Evolutionary conservation across 2,888 invertebrate species (phyloP).

Genomic region (Lottia gigantea): DNA sequence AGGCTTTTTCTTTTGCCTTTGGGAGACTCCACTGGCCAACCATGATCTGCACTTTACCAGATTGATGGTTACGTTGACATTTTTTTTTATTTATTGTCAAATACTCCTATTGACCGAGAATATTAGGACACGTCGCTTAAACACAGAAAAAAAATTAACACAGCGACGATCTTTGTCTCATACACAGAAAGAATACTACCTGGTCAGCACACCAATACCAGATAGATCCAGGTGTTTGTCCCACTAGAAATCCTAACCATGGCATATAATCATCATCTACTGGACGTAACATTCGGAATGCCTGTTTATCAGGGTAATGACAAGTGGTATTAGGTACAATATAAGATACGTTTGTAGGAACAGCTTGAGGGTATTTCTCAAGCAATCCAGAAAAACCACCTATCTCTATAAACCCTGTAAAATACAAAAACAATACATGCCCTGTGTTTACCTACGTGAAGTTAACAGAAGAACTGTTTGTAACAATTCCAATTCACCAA

Average conservation of each 20-base stretch:
- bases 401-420: constrained; percentile 67
- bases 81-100: too few species aligned
- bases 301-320: constrained; percentile 63
- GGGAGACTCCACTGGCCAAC: too few species aligned
- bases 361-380: constrained; percentile 67
- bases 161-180: too few species aligned
- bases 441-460: too few species aligned
- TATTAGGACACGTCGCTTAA: too few species aligned
- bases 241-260: constrained; percentile 71
- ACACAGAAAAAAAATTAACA: too few species aligned
- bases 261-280: constrained; percentile 70
- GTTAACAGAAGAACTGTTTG: too few species aligned
- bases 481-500: too few species aligned
- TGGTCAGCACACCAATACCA: constrained; percentile 71
- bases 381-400: constrained; percentile 68
- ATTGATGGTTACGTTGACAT: too few species aligned
- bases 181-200: constrained; percentile 40
- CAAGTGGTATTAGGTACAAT: constrained; percentile 58
- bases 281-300: constrained; percentile 69
- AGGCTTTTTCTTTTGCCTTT: too few species aligned
- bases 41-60: too few species aligned
- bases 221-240: constrained; percentile 71
- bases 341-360: constrained; percentile 53
- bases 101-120: too few species aligned
- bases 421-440: neutral